Evolutionary conservation across 2,888 invertebrate species (phyloP).

Genomic region (Xestoiulus laeticollis): DNA sequence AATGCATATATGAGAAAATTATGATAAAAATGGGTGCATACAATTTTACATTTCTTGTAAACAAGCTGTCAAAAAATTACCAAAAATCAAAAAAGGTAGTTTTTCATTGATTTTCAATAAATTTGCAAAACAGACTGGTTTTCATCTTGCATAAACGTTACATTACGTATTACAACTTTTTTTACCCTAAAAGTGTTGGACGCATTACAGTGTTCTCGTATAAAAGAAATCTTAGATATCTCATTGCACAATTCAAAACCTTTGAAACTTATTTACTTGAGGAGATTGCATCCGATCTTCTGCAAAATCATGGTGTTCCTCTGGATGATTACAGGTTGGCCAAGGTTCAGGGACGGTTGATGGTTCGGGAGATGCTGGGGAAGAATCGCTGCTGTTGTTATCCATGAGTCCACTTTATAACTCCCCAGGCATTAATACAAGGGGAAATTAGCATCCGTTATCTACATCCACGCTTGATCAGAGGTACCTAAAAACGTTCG

Average conservation of each 20-base stretch:
- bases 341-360: slow-evolving; percentile 50
- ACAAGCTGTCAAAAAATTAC: background rate
- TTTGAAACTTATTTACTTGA: background rate
- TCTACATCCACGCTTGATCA: background rate
- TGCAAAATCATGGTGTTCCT: background rate
- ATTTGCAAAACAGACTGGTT: background rate
- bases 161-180: too few relatives aligned
- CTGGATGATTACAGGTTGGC: slow-evolving; percentile 48
- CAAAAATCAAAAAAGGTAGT: background rate
- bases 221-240: background rate
- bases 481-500: background rate
- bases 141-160: background rate
- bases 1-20: background rate
- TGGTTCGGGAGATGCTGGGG: slow-evolving; percentile 49
- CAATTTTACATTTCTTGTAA: background rate
- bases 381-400: slow-evolving; percentile 46
- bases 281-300: slow-evolving; percentile 19
- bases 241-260: background rate
- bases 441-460: background rate
- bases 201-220: background rate
- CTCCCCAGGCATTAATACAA: background rate
- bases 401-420: slow-evolving; percentile 31
- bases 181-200: background rate
- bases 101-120: background rate
- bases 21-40: background rate